Base-by-base conservation (phyloP, 2,888 invertebrate species). In the Altica lythri region DNA sequence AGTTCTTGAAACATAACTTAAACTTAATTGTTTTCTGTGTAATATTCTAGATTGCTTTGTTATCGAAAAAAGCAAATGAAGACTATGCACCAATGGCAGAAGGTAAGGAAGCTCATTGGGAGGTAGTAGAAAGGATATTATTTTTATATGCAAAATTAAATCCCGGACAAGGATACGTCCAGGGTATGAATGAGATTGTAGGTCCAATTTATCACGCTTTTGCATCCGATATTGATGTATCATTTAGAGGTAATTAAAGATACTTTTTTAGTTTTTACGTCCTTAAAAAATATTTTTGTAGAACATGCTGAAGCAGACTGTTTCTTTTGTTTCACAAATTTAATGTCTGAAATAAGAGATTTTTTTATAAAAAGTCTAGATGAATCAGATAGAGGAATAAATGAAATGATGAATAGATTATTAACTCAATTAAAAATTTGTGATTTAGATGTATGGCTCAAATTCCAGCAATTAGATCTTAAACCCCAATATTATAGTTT, bases 171-270 rank as follows among this genome's bases (percentile, higher is more conserved):
- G 89, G 95, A 8, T 92, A 93, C 72, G 93, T 94, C 1, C 92
- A 98, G 79, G 99, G 99, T 47, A 99, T 99, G 98, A 99, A 99
- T 79, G 99, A 99, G 78, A 95, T 99, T 67, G 88, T 99, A 35
- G 99, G 97, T 0, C 98, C 98, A 4, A 94, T 99, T 69, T 99
- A 99, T 78, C 95, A 96, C 77, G 90, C 94, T 0, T 94, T 99
- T 77, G 97, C 98, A 4, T 90, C 88, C 14, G 95, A 98, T 78
- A 84, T 90, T 0, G 85, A 93, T 74, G 74, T 81, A 18, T 82
- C 86, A 44, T 92, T 86, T 81, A 82, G 91, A 81, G 85, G 94
- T 93, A 73, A 38, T 6, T 17, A 13, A 9, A 6, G 18, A 38
- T 12, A 5, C 14, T n/a, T 32, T 25, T n/a, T 17, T 16, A n/a